A percentile compares a stretch with the other conserved stretches of the same genome.
These are phyloP conservation scores for Hirtodrosophila alboralis DNA, from an alignment of 2,888 invertebrate genomes.

Conservation along the genomic window DNA sequence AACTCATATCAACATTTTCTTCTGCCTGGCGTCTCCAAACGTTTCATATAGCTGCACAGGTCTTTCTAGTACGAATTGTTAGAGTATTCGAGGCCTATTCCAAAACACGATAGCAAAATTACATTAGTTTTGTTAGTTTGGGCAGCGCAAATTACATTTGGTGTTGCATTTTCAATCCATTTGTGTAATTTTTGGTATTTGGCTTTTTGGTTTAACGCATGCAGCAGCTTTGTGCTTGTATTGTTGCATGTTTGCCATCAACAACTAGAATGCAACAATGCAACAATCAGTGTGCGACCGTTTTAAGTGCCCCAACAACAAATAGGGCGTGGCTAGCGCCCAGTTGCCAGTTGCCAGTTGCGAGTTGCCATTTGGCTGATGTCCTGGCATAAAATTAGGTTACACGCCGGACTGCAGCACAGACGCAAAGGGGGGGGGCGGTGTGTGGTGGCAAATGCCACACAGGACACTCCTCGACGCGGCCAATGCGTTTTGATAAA, in stretches of 20 bases:
- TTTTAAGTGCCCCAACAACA: conserved; percentile 15
- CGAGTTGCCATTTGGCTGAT: conserved; percentile 23
- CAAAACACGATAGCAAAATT: conserved; percentile 30
- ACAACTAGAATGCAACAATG: conserved; percentile 12
- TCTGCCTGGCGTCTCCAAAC: too few relatives aligned
- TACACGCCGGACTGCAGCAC: conserved; percentile 25
- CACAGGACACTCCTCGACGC: conserved; percentile 21
- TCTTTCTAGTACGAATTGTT: background rate
- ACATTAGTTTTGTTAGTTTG: conserved; percentile 44
- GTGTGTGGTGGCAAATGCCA: conserved; percentile 6
- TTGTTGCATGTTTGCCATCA: conserved; percentile 29
- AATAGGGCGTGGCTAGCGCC: conserved; percentile 11
- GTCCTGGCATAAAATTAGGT: conserved; percentile 50
- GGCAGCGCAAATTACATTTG: conserved; percentile 36
- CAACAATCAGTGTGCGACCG: conserved; percentile 18
- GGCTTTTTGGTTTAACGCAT: conserved; percentile 25
- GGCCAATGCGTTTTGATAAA: conserved; percentile 65
- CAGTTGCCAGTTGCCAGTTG: background rate
- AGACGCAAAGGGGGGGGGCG: background rate
- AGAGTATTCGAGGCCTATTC: conserved; percentile 9
- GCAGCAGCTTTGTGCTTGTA: conserved; percentile 14
- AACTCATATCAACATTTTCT: too few relatives aligned
- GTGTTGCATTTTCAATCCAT: conserved; percentile 29
- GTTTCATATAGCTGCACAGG: background rate
- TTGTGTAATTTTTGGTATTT: conserved; percentile 32